Evolutionary conservation across 2,888 invertebrate genomes (phyloP), one percentile per base, ranked within the genome.

Genomic region (Aporophyla nigra): DNA sequence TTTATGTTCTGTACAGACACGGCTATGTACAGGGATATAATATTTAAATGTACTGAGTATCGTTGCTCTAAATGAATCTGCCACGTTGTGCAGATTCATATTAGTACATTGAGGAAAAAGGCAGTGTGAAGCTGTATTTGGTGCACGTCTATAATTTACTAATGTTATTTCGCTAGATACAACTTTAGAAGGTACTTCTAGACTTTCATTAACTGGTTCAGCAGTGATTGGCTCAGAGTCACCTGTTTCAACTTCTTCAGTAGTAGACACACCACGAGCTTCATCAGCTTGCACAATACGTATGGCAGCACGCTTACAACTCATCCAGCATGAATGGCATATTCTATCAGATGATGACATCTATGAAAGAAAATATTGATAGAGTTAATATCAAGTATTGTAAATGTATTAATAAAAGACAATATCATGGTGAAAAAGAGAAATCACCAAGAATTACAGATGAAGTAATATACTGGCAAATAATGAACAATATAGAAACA

Each of bases 401-500:
- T 46, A 6, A 43, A 40, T 69, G 9, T 27, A 56, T 27, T 56
- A 10, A 24, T 46, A 24, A 69, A 69, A 10, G 27, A 58, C 46
- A 46, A 69, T 59, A 70, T 58, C 19, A 21, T 58, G 56, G 69
- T 58, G 12, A 58, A 69, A 69, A n/a, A n/a, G n/a, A n/a, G n/a
- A n/a, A n/a, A n/a, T n/a, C n/a, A n/a, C n/a, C n/a, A n/a, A n/a
- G n/a, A n/a, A n/a, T n/a, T n/a, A n/a, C n/a, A n/a, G n/a, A n/a
- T n/a, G n/a, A n/a, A n/a, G n/a, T n/a, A n/a, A n/a, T n/a, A n/a
- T n/a, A n/a, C n/a, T n/a, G n/a, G n/a, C n/a, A n/a, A 21, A 74
- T 71, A 72, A 66, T 76, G 1, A 66, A 71, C 33, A 71, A 61
- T 65, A 59, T 33, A 66, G 71, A 76, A 71, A 72, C 76, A 59